Evolutionary conservation across 2,888 invertebrate species (phyloP), one percentile per base, ranked within the genome.

Genomic region (Agrotis segetum): DNA sequence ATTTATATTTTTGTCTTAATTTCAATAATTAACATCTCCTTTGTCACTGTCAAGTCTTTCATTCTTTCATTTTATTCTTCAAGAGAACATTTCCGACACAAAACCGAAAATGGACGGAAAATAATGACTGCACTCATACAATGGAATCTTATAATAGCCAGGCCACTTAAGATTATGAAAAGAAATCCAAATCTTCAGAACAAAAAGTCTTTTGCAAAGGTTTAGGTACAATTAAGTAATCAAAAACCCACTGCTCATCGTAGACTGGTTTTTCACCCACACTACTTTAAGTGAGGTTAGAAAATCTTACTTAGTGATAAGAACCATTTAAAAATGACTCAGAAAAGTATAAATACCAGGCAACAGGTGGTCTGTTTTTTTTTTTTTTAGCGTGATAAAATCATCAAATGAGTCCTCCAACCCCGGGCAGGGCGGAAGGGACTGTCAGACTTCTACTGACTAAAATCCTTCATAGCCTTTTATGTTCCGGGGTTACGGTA

Each of bases 211-310:
- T n/a, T 6, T 24, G 46, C 29, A 55, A n/a, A 49, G 14, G 13
- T 63, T 17, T 44, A 52, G 61, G 6, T 19, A 47, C 14, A 55
- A 55, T 55, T 55, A 47, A 63, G 74, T 46, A 11, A 34, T 53
- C 9, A 24, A 40, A 52, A 62, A 24, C 4, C 11, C 24, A 17
- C 4, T 47, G 5, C 5, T 53, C 3, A 64, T 74, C 53, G 19
- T 17, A 14, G 44, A n/a, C 44, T 29, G 17, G 17, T 17, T 14
- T 34, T 17, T 14, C 17, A 17, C 34, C 14, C 11, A 19, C 29
- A 9, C 16, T 29, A 34, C 19, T 9, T 11, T 40, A 40, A 40
- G 9, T 40, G 40, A 29, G 5, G 49, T 16, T 21, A 2, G 9
- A 11, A 40, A 11, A 40, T 11, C 40, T 40, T 11, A 40, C 11